phyloP scores from a whole-genome alignment of 2,113 vertebrate genomes.

The Lanius ludovicianus region DNA sequence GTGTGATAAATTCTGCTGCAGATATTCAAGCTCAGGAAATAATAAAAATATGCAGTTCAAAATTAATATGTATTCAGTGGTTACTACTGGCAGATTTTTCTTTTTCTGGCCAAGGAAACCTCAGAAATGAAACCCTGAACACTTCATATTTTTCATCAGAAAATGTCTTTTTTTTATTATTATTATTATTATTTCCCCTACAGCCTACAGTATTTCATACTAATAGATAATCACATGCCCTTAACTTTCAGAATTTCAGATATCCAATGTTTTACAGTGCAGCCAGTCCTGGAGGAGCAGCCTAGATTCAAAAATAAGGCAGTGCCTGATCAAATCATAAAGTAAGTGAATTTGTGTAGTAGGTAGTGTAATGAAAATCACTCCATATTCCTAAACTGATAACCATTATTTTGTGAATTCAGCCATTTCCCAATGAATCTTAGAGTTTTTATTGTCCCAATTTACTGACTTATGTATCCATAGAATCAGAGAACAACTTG shows the following conservation, averaged over 20 bases:
- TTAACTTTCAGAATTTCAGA: slow-evolving; percentile 81
- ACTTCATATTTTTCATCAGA: not conserved
- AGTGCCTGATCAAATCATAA: slow-evolving; percentile 97
- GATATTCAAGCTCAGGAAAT: not conserved
- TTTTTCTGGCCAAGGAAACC: not conserved
- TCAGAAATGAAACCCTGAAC: not conserved
- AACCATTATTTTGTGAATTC: not conserved
- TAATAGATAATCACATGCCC: slow-evolving; percentile 30
- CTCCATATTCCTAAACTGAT: not conserved
- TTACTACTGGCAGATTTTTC: not conserved
- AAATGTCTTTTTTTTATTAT: not conserved
- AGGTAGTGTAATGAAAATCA: not conserved
- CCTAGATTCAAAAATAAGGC: slow-evolving; percentile 92
- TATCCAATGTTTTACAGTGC: slow-evolving; percentile 97
- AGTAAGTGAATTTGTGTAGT: slow-evolving; percentile 76
- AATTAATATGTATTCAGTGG: not conserved
- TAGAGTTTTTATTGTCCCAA: not conserved
- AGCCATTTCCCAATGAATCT: not conserved
- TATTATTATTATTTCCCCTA: not conserved
- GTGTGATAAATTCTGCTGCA: slow-evolving; percentile 17
- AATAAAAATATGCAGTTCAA: not conserved
- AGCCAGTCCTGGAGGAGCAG: slow-evolving; percentile 93
- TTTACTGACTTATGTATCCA: not conserved
- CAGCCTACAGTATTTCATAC: not conserved
- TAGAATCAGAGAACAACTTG: not conserved